Evolutionary conservation across 2,888 invertebrate species (phyloP).

Genomic region (Ommatoiulus sabulosus): DNA sequence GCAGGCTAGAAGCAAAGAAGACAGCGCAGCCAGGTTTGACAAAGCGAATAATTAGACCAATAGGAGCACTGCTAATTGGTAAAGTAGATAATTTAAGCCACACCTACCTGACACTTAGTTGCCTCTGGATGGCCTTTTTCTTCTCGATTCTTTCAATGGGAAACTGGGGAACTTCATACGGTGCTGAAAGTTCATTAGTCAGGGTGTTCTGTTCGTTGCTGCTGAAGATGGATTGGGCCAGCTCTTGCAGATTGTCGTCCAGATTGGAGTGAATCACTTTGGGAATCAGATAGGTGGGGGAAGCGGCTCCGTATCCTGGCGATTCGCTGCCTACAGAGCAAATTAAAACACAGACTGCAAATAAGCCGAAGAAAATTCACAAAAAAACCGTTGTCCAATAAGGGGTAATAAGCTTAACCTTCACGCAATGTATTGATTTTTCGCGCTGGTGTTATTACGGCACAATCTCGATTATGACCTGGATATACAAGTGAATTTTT

Average conservation of each 20-base stretch:
- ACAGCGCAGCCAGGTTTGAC: neutral
- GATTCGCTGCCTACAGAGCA: conserved; percentile 78
- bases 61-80: neutral
- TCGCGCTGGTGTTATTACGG: neutral
- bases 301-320: conserved; percentile 70
- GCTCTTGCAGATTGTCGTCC: conserved; percentile 64
- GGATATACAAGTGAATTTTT: neutral
- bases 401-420: neutral
- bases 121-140: conserved; percentile 88
- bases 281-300: conserved; percentile 63
- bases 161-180: conserved; percentile 97
- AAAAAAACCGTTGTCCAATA: neutral
- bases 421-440: neutral
- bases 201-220: conserved; percentile 60
- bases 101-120: conserved; percentile 83
- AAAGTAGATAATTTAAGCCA: neutral
- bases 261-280: conserved; percentile 64
- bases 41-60: neutral
- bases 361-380: neutral
- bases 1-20: neutral
- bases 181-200: conserved; percentile 88
- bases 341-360: conserved; percentile 41
- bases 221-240: conserved; percentile 68
- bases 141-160: conserved; percentile 98
- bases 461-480: neutral